A percentile compares a stretch with the other conserved stretches of the same genome.
phyloP scores from a whole-genome alignment of 37 sponge, comb jelly and placozoan species.

The Halichondria panicea region DNA sequence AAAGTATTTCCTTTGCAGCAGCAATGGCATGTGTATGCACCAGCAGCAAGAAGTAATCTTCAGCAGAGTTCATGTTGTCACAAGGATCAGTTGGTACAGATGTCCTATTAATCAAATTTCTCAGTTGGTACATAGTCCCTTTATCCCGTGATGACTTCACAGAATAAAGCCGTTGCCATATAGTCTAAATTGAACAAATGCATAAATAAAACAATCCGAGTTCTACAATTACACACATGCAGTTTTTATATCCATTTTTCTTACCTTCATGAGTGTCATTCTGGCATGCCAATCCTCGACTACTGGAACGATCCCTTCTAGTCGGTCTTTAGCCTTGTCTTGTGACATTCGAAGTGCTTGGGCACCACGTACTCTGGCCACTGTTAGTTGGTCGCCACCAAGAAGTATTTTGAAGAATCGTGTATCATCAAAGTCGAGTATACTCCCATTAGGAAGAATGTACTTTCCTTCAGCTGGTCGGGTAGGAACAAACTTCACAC shows the following conservation, averaged over 20 bases:
- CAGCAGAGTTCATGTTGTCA: slow-evolving; percentile 34
- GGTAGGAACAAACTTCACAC: slow-evolving; percentile 20
- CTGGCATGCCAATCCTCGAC: slow-evolving; percentile 41
- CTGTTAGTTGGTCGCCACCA: slow-evolving; percentile 42
- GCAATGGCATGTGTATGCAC: slow-evolving; percentile 28
- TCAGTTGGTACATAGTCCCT: slow-evolving; percentile 38
- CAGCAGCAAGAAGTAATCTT: slow-evolving; percentile 30
- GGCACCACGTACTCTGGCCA: slow-evolving; percentile 8
- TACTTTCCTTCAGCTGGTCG: not conserved
- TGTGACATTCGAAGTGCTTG: slow-evolving; percentile 13
- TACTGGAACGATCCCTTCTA: slow-evolving; percentile 25
- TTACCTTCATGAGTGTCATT: slow-evolving; percentile 35
- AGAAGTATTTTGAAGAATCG: slow-evolving; percentile 4
- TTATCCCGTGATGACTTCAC: slow-evolving; percentile 12
- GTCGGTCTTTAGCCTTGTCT: slow-evolving; percentile 15
- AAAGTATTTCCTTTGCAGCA: slow-evolving; percentile 7
- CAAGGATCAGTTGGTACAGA: slow-evolving; percentile 14
- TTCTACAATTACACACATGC: too few relatives aligned
- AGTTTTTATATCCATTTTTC: too few relatives aligned
- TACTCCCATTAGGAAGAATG: slow-evolving; percentile 3
- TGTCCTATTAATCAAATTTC: slow-evolving; percentile 22
- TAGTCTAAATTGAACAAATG: too few relatives aligned
- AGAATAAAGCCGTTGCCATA: slow-evolving; percentile 27
- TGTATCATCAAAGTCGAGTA: slow-evolving; percentile 9
- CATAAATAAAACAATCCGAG: slow-evolving; percentile 3